Base-by-base conservation (phyloP, 2,888 invertebrate genomes). In the Carterocephalus palaemon region DNA sequence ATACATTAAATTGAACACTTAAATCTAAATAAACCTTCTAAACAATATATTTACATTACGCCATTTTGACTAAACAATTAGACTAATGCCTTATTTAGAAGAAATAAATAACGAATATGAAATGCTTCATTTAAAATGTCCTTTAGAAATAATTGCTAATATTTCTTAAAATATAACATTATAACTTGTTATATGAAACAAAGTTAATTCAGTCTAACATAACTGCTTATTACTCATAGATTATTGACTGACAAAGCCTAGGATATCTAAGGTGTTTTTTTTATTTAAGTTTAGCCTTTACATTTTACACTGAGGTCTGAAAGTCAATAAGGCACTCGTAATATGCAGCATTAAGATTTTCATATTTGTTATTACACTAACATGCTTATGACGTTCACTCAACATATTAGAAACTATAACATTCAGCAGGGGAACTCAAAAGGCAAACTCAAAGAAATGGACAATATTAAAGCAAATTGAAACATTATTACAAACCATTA, bases 41-140 rank as follows among this genome's bases (percentile, higher is more conserved):
- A 82, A 83, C 76, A 76, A 79, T 76, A 75, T 85, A 85, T 85
- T 82, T 85, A 85, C 85, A 85, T 63, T 71, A 78, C 69, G 67
- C 70, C 79, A 78, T 77, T 79, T 77, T 76, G 80, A 81, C 81
- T 82, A 83, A 83, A 79, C 74, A 79, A 80, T 80, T 82, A 82
- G 65, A 76, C 79, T 83, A 82, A 78, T 73, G 71, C 75, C 76
- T 79, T 78, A 81, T 70, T 64, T 72, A 78, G 71, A 81, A 77
- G 71, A 77, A 84, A 84, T 84, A 85, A 85, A 84, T 84, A 84
- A 84, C 82, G 77, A 83, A 80, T 81, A 84, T 83, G 82, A 84
- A 85, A 85, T 85, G 81, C 83, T 82, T 72, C 62, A 75, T 76
- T 78, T 68, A 79, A 81, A 78, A 75, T 75, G 74, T 75, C 67